Evolutionary conservation across 1,140 invertebrate species (phyloP), one percentile per base, ranked within the genome.

Genomic region (Probaryconus sp.): DNA sequence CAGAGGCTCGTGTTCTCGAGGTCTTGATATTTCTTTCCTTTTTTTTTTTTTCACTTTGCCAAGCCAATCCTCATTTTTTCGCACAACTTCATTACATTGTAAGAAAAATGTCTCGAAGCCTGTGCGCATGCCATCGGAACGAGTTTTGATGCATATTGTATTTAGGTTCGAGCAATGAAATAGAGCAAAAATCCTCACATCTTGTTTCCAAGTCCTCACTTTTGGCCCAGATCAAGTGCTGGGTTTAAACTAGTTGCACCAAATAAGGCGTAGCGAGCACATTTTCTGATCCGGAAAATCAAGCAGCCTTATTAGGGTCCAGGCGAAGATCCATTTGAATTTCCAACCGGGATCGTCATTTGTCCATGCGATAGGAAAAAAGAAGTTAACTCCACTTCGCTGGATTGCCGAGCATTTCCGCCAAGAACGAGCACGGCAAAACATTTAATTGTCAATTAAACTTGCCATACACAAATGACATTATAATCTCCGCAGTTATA

Each of bases 101-200:
- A 9, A 21, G 14, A 31, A 45, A 47, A 58, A 37, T 47, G 42
- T 42, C 16, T 11, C 47, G 17, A n/a, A n/a, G 28, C 26, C 28
- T 10, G 13, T 60, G 56, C 9, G 9, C 18, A 43, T 40, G 16
- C 43, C 16, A 14, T 24, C 9, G 35, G 24, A 61, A 61, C 56
- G 21, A 47, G 58, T 50, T 63, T 33, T 42, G 47, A 63, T 63
- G 21, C 37, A 63, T 63, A 63, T 63, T 63, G 58, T 63, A 63
- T 63, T 30, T 61, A 45, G 56, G 43, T 50, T 21, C 20, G 16
- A 31, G 31, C 56, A 40, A 48, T 61, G 37, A 63, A 63, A 51
- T 51, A 33, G 43, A 51, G 45, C 47, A 63, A 42, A 61, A 61
- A 61, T 61, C 43, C 14, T 5, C 13, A 35, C 33, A 26, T 30